A percentile compares a stretch with the other conserved stretches of the same genome.
Evolutionary conservation across 2,113 vertebrate species (phyloP).

Genomic region (Onychostruthus taczanowskii): DNA sequence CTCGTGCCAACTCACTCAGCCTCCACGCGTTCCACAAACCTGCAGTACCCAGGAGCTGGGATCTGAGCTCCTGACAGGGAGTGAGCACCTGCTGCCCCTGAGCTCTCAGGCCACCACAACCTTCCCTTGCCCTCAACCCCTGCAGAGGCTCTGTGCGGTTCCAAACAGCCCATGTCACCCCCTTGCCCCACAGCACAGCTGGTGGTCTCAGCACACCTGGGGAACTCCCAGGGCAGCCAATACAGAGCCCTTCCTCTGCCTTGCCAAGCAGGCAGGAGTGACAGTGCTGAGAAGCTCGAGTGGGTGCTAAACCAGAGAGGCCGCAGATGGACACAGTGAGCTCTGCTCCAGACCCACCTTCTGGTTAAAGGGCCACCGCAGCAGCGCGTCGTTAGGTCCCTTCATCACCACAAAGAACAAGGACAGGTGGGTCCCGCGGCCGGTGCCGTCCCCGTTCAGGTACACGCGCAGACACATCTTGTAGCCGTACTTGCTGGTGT

Average conservation of each 20-base stretch:
- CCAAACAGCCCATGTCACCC: neutral
- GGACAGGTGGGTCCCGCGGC: conserved; percentile 88
- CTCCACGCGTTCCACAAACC: accelerated
- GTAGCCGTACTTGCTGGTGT: conserved; percentile 93
- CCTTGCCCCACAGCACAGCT: neutral
- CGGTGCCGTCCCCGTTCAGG: conserved; percentile 90
- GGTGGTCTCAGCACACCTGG: neutral
- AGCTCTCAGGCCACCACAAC: neutral
- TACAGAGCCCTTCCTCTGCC: neutral
- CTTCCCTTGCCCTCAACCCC: accelerated
- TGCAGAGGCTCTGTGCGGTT: neutral
- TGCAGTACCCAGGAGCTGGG: neutral
- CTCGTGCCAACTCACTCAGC: accelerated
- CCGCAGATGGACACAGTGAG: accelerated
- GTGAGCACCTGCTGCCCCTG: accelerated
- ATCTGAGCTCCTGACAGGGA: accelerated
- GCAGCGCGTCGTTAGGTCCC: conserved; percentile 84
- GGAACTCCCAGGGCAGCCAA: neutral
- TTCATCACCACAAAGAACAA: conserved; percentile 95
- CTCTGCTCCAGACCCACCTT: conserved; percentile 76
- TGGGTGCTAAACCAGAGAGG: neutral
- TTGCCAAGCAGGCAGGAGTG: neutral
- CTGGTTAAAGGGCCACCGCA: conserved; percentile 95
- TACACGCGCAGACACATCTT: conserved; percentile 93
- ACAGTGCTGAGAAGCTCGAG: accelerated